Evolutionary conservation across 2,113 vertebrate genomes (phyloP), one percentile per base, ranked within the genome.

Genomic region (Lamprologus callipterus): DNA sequence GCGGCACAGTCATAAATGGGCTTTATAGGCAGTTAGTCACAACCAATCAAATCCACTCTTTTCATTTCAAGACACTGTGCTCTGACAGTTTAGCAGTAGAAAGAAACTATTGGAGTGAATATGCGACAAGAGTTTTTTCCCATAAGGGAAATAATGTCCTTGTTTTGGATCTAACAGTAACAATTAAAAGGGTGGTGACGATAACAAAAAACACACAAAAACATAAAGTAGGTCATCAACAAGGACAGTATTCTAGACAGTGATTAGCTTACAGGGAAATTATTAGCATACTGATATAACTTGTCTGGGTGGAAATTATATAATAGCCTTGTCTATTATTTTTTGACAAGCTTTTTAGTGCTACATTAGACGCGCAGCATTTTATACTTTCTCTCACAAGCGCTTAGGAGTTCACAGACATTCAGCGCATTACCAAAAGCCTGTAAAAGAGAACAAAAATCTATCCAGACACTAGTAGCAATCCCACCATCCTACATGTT

Each of bases 1-100:
- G 47, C 68, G 28, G 68, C 75, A 63, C 82, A 60, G 70, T 37
- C 78, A 90, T 92, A 88, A 83, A 89, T 90, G 40, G 82, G 80
- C 21, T 58, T 78, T 80, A 91, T 68, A 81, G 78, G 13, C 11
- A 83, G 17, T 60, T 55, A 85, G 84, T 87, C 81, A 68, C 78
- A 85, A 49, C 73, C 87, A 91, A 85, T 81, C 87, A 79, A 53
- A 68, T 81, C 10, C 23, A 5, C 49, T 47, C n/a, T 19, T 42
- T 79, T 80, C 58, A 23, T 37, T 47, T 84, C 28, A 87, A 80
- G 58, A 88, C 21, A 58, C n/a, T 8, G 37, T 21, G 13, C 57
- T 9, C 11, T 80, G 79, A 86, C 84, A 68, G 28, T 49, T 68
- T 84, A 28, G 45, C 75, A 85, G 80, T 75, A 11, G 60, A 78